Conservation (phyloP, 2,113 vertebrate genomes). For the Alouatta palliata region DNA sequence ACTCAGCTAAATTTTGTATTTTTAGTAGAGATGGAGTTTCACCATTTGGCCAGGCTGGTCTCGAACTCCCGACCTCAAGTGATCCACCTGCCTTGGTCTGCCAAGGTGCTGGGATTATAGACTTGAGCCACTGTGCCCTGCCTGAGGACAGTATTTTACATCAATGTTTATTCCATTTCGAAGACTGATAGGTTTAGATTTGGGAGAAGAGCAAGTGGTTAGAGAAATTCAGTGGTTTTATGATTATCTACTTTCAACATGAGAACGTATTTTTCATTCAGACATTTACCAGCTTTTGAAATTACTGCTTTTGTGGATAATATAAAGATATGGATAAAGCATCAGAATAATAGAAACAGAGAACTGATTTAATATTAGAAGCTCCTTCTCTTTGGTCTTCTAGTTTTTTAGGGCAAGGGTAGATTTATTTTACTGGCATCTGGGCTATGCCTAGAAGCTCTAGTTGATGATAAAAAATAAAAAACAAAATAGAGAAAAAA, state of each 20-base stretch:
- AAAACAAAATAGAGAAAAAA: neutral
- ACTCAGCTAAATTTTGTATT: neutral
- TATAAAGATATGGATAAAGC: neutral
- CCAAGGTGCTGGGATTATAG: neutral
- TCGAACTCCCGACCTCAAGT: neutral
- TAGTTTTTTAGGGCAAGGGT: neutral
- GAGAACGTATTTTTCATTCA: conserved; percentile 19
- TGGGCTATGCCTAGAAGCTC: neutral
- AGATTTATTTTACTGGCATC: conserved; percentile 21
- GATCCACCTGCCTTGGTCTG: neutral
- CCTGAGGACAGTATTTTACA: neutral
- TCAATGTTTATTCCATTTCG: neutral
- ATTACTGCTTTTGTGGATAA: conserved; percentile 32
- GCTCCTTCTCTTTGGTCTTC: neutral
- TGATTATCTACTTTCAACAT: conserved; percentile 32
- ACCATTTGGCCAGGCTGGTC: neutral
- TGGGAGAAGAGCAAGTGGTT: conserved; percentile 17
- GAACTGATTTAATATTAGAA: neutral
- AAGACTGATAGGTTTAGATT: neutral
- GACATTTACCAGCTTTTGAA: conserved; percentile 7
- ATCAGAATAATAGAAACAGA: conserved; percentile 29
- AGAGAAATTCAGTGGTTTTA: conserved; percentile 45
- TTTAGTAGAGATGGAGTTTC: neutral
- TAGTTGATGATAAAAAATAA: neutral
- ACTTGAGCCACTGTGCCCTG: neutral